phyloP scores from a whole-genome alignment of 2,113 vertebrate species.

The Halichoerus grypus region DNA sequence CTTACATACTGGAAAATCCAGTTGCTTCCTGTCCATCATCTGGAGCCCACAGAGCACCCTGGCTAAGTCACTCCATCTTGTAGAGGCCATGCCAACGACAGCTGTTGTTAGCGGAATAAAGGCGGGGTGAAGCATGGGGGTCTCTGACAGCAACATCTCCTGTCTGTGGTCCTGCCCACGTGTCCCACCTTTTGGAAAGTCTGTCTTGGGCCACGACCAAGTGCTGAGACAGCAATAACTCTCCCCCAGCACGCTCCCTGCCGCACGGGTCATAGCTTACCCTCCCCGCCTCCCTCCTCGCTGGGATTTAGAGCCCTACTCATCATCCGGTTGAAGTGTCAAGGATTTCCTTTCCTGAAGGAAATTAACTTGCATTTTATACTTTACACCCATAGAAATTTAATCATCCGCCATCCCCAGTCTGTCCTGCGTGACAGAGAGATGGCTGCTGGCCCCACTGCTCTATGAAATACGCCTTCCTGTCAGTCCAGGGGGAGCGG shows the following conservation, averaged over 20 bases:
- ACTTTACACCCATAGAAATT: conserved; percentile 52
- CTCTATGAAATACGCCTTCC: neutral
- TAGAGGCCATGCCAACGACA: neutral
- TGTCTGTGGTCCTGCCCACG: accelerated
- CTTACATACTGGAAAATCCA: neutral
- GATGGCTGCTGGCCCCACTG: neutral
- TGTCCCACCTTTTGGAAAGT: neutral
- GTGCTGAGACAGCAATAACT: conserved; percentile 33
- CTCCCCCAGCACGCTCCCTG: neutral
- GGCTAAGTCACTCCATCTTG: neutral
- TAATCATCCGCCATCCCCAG: neutral
- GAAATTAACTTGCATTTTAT: conserved; percentile 58
- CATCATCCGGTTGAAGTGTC: conserved; percentile 56
- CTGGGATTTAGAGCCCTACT: neutral
- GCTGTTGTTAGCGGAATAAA: neutral
- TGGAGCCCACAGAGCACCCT: neutral
- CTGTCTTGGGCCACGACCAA: neutral
- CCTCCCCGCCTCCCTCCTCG: neutral
- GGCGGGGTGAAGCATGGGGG: accelerated
- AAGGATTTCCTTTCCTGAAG: conserved; percentile 66
- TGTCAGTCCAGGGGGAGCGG: neutral
- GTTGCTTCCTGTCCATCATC: neutral
- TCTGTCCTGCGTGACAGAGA: conserved; percentile 12
- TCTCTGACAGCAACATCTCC: too few relatives aligned
- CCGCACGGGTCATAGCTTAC: neutral